Base-by-base conservation (phyloP, 1,140 invertebrate genomes). In the Lasioglossum baleicum region DNA sequence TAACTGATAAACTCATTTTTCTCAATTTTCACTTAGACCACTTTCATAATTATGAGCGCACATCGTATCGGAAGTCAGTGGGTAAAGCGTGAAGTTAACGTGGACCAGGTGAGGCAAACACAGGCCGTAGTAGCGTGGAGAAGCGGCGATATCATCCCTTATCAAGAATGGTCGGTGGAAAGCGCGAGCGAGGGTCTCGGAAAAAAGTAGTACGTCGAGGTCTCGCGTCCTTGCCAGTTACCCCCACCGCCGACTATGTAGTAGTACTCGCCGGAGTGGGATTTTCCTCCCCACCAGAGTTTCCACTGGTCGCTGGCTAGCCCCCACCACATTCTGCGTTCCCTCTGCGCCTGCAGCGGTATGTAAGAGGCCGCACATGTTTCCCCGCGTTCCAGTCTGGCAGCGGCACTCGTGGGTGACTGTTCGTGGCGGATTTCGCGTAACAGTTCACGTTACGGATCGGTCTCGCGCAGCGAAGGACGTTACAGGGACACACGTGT, bases 341-440 rank as follows among this genome's bases (percentile, higher is more conserved):
- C 63, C 40, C 58, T 13, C 48, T 63, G 63, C 80, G 81, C 80
- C 83, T 63, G 69, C 75, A 64, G 71, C 68, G 65, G 84, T 90
- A 91, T 91, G 91, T 92, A 91, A 92, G 84, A 87, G 89, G 84
- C 88, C 84, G 88, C 90, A 92, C 90, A 93, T 92, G 90, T 90
- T 89, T 90, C 89, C 87, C 89, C 88, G 90, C 89, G 81, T 86
- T 91, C 88, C 90, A 93, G 92, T 93, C 91, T 91, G 90, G 91
- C 90, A 91, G 89, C 89, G 90, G 86, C 86, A 91, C 80, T 92
- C 91, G 91, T 88, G 89, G 88, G 88, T 84, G 87, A 87, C 61
- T 84, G 82, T 87, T 85, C 87, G 86, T 76, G 86, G 75, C 83
- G 11, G 22, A 64, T 72, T n/a, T 42, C 7, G 69, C 13, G 44